Evolutionary conservation across 2,113 vertebrate genomes (phyloP), one percentile per base, ranked within the genome.

Genomic region (Pangasianodon gigas): DNA sequence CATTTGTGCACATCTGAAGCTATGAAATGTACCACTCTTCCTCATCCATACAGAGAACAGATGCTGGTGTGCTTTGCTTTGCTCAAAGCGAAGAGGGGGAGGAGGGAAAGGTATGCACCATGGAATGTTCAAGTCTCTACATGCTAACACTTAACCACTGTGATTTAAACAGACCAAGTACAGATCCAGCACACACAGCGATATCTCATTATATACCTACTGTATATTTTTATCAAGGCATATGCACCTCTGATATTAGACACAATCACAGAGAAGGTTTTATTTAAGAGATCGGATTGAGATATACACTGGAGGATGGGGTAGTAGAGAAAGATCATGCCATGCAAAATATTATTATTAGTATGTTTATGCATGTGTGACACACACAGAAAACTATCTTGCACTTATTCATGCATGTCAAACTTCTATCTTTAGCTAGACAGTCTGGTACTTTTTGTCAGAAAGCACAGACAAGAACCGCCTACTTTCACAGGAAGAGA

Each of bases 121-220:
- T 79, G 89, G 88, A 71, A 92, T 92, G 88, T 89, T 94, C 93
- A 93, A 92, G 94, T 91, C 92, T 91, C 86, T 88, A 93, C 95
- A 94, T 89, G 94, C 88, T 85, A 88, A 92, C 84, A 85, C 69
- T 77, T 46, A 46, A 77, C 6, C 58, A 58, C 81, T 92, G 92
- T 81, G 58, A 44, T 81, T 81, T 88, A 86, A 89, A 74, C 69
- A 48, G n/a, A 62, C 24, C 29, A 16, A 37, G 18, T 9, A 62
- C 29, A 75, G 4, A 9, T 60, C 41, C 82, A 89, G 44, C 74
- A 88, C 19, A 83, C 62, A 16, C 10, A 67, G 54, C 51, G 56
- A 48, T 29, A 65, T 51, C 8, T 79, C 16, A 48, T 62, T 60
- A 41, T 60, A 29, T 2, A 26, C 4, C 13, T 62, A n/a, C n/a